Evolutionary conservation across 2,113 vertebrate species (phyloP), one percentile per base, ranked within the genome.

Genomic region (Oryzias woworae): DNA sequence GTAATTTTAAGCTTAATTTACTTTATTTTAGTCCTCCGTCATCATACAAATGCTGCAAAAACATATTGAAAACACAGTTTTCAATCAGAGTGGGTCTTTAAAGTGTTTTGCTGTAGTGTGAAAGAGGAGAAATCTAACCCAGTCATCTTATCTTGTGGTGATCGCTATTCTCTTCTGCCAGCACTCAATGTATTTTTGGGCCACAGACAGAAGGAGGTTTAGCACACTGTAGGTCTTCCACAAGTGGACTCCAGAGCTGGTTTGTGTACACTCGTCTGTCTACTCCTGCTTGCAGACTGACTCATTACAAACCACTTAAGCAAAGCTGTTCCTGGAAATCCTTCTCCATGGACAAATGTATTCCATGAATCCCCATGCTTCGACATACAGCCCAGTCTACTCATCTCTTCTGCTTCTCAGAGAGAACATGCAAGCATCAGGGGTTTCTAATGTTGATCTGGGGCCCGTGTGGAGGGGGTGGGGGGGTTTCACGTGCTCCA

Each of bases 281-380:
- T 73, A 49, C 66, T 28, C 64, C 51, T 59, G 26, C 73, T 58
- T 8, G 10, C 47, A 18, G 61, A 36, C 54, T 43, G 68, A 50
- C 64, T 82, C 67, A 60, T 42, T 68, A 67, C 66, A 72, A 62
- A 47, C 57, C 56, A 69, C 57, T 44, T 58, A 66, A 75, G 83
- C 54, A 82, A 84, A 70, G 60, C 45, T 73, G 66, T 87, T 90
- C 85, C 80, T 88, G 80, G 80, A 87, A 88, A 77, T 47, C 48
- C 0, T 23, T 63, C 63, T 63, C 15, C 12, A 0, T 17, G 73
- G 73, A 85, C 53, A 76, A 66, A 71, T 18, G 49, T 77, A 81
- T 88, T 86, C 83, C 71, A 85, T 53, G 61, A 86, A 85, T 78
- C 66, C 10, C 70, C 61, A 43, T 42, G 64, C 68, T 64, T 0